phyloP scores from a whole-genome alignment of 2,888 invertebrate genomes.

The Copidosoma aretas region DNA sequence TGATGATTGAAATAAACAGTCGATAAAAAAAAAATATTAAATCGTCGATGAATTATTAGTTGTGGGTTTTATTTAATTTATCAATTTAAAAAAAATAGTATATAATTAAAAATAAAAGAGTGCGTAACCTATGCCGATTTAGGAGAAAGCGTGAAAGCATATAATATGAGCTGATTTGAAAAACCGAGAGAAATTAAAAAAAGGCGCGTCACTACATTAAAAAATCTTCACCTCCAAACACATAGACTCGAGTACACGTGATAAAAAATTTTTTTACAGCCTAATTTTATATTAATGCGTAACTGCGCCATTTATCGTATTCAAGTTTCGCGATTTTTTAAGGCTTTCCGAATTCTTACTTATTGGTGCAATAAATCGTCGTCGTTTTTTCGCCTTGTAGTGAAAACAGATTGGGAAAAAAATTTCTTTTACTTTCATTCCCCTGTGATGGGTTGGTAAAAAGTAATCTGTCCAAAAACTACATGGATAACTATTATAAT shows the following conservation, averaged over 20 bases:
- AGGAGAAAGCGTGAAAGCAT: slow-evolving; percentile 3
- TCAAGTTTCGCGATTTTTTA: slow-evolving; percentile 37
- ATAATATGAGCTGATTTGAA: slow-evolving; percentile 11
- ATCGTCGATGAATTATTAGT: slow-evolving; percentile 54
- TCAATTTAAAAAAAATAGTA: slow-evolving; percentile 48
- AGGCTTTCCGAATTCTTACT: slow-evolving; percentile 41
- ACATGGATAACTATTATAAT: slow-evolving; percentile 38
- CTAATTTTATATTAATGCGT: slow-evolving; percentile 59
- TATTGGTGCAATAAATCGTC: slow-evolving; percentile 39
- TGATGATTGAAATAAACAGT: slow-evolving; percentile 56
- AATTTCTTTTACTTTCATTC: not conserved
- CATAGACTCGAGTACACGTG: slow-evolving; percentile 14
- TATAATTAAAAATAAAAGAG: slow-evolving; percentile 16
- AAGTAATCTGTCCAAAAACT: slow-evolving; percentile 38
- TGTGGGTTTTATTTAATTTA: slow-evolving; percentile 57
- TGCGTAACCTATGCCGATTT: slow-evolving; percentile 33
- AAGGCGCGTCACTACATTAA: slow-evolving; percentile 34
- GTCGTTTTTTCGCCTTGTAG: slow-evolving; percentile 39
- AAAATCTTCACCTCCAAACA: slow-evolving; percentile 32
- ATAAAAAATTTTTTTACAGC: slow-evolving; percentile 57
- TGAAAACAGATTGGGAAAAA: slow-evolving; percentile 12
- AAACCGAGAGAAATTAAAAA: slow-evolving; percentile 29
- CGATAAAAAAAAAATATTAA: slow-evolving; percentile 52
- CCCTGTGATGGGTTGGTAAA: slow-evolving; percentile 40
- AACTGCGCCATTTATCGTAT: slow-evolving; percentile 48